Conservation (phyloP, 37 sponge, comb jelly and placozoan genomes). For the Aplysina aerophoba region DNA sequence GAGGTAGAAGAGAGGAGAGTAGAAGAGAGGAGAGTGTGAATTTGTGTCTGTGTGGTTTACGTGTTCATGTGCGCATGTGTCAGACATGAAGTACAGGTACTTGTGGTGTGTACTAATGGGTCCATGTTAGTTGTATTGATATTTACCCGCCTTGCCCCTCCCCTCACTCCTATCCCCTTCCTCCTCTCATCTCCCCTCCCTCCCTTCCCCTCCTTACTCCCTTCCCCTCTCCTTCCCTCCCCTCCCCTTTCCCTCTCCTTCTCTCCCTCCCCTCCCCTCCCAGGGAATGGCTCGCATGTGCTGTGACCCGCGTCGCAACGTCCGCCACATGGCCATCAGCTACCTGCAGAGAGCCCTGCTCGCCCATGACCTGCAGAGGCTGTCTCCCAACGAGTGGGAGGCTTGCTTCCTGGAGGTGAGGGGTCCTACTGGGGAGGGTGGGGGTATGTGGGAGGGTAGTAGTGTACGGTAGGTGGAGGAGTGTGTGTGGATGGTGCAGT, state of each 20-base stretch:
- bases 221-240: neutral
- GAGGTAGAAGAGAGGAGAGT: constrained; percentile 27
- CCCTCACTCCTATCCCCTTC: neutral
- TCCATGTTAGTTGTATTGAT: too few species aligned
- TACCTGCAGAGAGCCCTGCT: constrained; percentile 89
- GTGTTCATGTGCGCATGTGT: constrained; percentile 35
- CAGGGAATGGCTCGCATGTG: constrained; percentile 89
- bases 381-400: constrained; percentile 83
- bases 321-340: constrained; percentile 83
- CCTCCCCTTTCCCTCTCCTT: neutral
- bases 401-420: constrained; percentile 87
- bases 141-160: neutral
- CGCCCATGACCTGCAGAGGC: constrained; percentile 72
- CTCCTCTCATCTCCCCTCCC: neutral
- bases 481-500: neutral
- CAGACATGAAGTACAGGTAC: neutral
- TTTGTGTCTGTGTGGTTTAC: neutral
- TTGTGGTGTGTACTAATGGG: too few species aligned
- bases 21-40: too few species aligned
- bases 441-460: too few species aligned
- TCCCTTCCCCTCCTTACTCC: neutral
- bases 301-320: constrained; percentile 63
- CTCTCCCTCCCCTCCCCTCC: too few species aligned
- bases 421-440: too few species aligned
- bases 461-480: neutral